phyloP scores from a whole-genome alignment of 1,140 invertebrate species.

The Leptopilina clavipes region DNA sequence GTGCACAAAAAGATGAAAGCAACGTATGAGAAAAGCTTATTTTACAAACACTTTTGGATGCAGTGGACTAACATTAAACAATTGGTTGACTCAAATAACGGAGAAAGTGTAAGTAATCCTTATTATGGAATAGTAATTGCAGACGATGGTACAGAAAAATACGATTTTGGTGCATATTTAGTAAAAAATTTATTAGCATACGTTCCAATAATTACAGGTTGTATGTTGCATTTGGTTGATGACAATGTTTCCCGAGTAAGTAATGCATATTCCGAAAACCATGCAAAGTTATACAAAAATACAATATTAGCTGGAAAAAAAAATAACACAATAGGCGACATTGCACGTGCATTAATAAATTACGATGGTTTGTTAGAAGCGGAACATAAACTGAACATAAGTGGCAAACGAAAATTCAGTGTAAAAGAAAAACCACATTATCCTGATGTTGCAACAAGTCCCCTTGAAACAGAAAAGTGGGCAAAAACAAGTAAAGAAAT shows the following conservation, averaged over 20 bases:
- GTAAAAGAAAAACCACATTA: too few relatives aligned
- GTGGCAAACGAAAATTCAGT: too few relatives aligned
- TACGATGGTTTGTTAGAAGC: not conserved
- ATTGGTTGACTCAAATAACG: not conserved
- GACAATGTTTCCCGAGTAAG: too few relatives aligned
- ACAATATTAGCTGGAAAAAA: not conserved
- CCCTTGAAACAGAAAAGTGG: not conserved
- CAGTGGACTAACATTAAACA: not conserved
- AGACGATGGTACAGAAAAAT: not conserved
- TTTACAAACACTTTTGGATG: constrained; percentile 23
- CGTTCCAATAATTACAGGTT: not conserved
- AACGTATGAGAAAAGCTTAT: not conserved
- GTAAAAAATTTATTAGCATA: not conserved
- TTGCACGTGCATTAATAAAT: not conserved
- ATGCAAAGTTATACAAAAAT: not conserved
- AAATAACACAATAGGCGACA: not conserved
- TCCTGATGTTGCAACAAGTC: not conserved
- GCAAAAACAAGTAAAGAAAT: not conserved
- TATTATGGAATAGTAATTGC: too few relatives aligned
- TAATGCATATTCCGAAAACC: too few relatives aligned
- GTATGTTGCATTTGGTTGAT: not conserved
- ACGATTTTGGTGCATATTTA: not conserved
- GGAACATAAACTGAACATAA: not conserved
- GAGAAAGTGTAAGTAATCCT: too few relatives aligned
- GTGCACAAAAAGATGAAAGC: not conserved